Evolutionary conservation across 1,140 invertebrate genomes (phyloP).

Genomic region (Rhynchophorus ferrugineus): DNA sequence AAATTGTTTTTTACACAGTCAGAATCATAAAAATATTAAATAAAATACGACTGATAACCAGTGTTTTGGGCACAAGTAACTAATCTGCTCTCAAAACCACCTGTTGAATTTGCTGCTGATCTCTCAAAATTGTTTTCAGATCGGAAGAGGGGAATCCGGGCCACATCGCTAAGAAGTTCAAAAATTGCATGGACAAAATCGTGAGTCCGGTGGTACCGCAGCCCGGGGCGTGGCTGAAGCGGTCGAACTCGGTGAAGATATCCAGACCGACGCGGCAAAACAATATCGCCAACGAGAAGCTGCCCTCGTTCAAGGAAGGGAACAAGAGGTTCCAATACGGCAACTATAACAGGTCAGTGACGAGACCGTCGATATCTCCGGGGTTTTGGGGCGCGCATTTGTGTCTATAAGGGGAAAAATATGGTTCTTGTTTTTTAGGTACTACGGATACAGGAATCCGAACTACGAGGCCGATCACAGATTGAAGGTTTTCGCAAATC

Average conservation of each 20-base stretch:
- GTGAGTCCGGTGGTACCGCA: constrained; percentile 88
- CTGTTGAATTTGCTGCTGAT: too few relatives aligned
- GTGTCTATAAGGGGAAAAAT: too few relatives aligned
- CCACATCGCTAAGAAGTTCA: constrained; percentile 46
- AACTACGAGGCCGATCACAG: constrained; percentile 73
- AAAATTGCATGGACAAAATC: constrained; percentile 75
- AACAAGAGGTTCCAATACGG: constrained; percentile 83
- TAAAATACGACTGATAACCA: too few relatives aligned
- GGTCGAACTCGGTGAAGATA: constrained; percentile 36
- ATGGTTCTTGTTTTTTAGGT: constrained; percentile 49
- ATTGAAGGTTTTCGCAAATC: constrained; percentile 67
- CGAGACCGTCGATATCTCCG: too few relatives aligned
- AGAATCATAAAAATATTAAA: too few relatives aligned
- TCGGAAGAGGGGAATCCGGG: constrained; percentile 28
- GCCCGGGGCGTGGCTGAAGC: constrained; percentile 66
- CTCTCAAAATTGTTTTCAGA: constrained; percentile 9
- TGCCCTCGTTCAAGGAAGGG: constrained; percentile 66
- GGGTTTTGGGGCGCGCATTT: too few relatives aligned
- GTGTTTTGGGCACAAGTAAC: too few relatives aligned
- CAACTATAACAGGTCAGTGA: constrained; percentile 78
- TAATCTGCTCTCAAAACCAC: too few relatives aligned
- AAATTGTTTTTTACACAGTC: too few relatives aligned
- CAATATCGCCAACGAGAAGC: constrained; percentile 34
- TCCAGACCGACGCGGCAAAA: constrained; percentile 28
- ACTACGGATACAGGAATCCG: constrained; percentile 90